Conservation (phyloP, 2,888 invertebrate genomes). For the Gisinianus flammeolus region DNA sequence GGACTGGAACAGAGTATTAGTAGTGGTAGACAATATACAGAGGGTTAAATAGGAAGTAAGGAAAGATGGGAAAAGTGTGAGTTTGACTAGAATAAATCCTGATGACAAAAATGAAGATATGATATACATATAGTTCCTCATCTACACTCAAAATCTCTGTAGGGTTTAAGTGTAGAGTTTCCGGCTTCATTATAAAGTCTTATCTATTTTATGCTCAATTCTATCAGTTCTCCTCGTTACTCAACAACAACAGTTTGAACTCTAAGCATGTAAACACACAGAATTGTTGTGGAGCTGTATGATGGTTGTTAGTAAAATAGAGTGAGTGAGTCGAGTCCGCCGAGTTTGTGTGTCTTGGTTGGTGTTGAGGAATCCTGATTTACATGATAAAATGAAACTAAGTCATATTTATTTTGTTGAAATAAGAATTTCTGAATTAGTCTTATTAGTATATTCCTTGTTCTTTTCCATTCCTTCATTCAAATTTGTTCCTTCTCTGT, state of each 20-base stretch:
- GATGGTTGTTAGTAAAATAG: no score
- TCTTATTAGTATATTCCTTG: not conserved
- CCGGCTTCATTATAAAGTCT: conserved; percentile 21
- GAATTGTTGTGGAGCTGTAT: no score
- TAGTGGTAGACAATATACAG: not conserved
- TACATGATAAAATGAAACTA: no score
- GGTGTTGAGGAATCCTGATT: no score
- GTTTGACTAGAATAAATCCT: conserved; percentile 4
- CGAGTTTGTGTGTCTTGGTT: not conserved
- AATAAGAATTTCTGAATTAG: not conserved
- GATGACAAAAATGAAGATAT: conserved; percentile 21
- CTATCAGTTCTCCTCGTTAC: not conserved
- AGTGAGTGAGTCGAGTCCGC: no score
- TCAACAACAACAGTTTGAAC: not conserved
- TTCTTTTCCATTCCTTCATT: not conserved
- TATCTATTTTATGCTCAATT: not conserved
- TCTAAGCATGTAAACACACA: no score
- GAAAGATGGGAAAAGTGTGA: conserved; percentile 20
- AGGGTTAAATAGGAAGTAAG: conserved; percentile 1
- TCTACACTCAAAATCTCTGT: conserved; percentile 2
- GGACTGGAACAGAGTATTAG: no score
- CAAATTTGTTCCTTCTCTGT: not conserved
- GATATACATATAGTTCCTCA: not conserved
- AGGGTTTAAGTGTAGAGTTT: not conserved
- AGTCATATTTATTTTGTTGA: no score